Base-by-base conservation (phyloP, 2,113 vertebrate species). In the Narcine bancroftii region DNA sequence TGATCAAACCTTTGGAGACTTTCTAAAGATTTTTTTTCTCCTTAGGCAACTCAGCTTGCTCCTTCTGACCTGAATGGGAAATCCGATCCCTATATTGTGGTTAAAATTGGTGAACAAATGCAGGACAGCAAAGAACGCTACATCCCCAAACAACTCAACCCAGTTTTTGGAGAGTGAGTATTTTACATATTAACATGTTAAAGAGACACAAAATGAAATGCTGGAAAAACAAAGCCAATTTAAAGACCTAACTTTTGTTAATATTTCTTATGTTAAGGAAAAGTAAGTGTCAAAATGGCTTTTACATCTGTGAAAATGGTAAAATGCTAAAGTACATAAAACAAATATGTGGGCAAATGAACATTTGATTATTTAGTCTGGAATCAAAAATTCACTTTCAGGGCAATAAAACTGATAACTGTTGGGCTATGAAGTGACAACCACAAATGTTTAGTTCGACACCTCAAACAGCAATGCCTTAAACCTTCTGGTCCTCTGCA, bases 81-180 rank as follows among this genome's bases (percentile, higher is more conserved):
- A 94, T 96, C 98, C 53, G 98, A 99, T 94, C 98, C 98, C 0
- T 99, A 99, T 0, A 96, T 99, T 93, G 94, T 97, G 92, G 95
- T 99, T 91, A 97, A 95, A 50, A 93, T 97, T 11, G 97, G 98
- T 53, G 92, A 95, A 77, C 96, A 97, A 93, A 93, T 92, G 71
- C 95, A 94, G 93, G 96, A 98, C 95, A 96, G 96, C 76, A 97
- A 97, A 93, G 97, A 98, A 0, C 94, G 95, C 93, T 99, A 99
- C 92, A 97, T 99, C 94, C 97, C 98, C 89, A 99, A 99, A 94
- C 97, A 99, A 93, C 97, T 99, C 92, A 97, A 99, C 94, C 98
- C 98, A 0, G 94, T 97, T 53, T 99, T 99, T 93, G 98, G 98
- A 97, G 98, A 99, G 98, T 99, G 94, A 94, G 95, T 53, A 11